Evolutionary conservation across 2,113 vertebrate species (phyloP).

Genomic region (Calidris pygmaea): DNA sequence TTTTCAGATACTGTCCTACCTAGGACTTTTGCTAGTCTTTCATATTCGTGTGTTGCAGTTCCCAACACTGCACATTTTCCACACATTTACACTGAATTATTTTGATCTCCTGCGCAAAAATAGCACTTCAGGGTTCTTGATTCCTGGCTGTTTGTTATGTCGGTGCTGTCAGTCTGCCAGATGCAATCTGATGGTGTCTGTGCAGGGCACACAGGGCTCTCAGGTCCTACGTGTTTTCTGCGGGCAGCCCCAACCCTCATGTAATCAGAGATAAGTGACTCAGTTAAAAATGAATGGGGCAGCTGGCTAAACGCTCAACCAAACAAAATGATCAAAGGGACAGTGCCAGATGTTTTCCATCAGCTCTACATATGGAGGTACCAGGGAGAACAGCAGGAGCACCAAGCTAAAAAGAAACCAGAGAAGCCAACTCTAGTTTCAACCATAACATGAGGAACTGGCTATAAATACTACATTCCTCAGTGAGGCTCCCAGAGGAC

Average conservation of each 20-base stretch:
- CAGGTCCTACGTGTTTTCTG: background rate
- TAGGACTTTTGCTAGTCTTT: background rate
- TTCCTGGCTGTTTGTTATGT: background rate
- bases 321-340: constrained; percentile 72
- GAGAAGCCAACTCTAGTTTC: constrained; percentile 73
- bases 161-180: background rate
- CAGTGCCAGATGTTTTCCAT: constrained; percentile 73
- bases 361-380: constrained; percentile 56
- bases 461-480: constrained; percentile 71
- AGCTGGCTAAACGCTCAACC: constrained; percentile 72
- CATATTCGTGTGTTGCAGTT: background rate
- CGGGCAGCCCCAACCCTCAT: constrained; percentile 19
- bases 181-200: background rate
- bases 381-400: constrained; percentile 67
- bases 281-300: constrained; percentile 68
- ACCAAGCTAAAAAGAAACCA: constrained; percentile 68
- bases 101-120: background rate
- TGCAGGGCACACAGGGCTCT: background rate
- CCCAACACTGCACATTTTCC: background rate
- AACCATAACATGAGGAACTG: constrained; percentile 64
- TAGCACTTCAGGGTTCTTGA: background rate
- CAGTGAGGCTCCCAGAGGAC: constrained; percentile 37
- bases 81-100: background rate
- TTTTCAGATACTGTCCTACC: background rate
- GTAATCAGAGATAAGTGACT: constrained; percentile 58